Conservation (phyloP, 1,140 invertebrate species). For the Hydropsyche tenuis region DNA sequence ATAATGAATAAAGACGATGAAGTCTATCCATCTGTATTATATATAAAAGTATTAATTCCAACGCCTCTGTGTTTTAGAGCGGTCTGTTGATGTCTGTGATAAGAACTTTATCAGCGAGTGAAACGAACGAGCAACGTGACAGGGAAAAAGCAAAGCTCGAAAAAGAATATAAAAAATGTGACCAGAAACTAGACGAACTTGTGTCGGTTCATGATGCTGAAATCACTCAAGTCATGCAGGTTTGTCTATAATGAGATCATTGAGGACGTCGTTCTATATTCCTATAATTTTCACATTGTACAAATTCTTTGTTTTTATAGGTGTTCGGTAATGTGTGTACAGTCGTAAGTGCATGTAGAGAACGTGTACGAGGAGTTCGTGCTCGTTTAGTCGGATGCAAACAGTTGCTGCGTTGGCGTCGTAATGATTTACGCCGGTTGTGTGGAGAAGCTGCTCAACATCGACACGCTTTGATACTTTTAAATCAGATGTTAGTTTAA, state of each 20-base stretch:
- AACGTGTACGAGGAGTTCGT: constrained; percentile 83
- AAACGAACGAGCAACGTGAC: constrained; percentile 93
- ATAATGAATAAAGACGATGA: too few species aligned
- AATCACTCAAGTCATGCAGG: constrained; percentile 85
- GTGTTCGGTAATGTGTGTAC: constrained; percentile 83
- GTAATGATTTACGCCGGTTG: constrained; percentile 91
- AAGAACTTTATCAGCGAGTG: constrained; percentile 87
- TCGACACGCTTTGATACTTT: constrained; percentile 84
- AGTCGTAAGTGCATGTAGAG: constrained; percentile 78
- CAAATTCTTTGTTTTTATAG: constrained; percentile 59
- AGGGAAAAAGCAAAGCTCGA: constrained; percentile 93
- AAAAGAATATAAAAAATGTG: constrained; percentile 90
- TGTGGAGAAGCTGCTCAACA: constrained; percentile 94
- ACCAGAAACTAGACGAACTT: constrained; percentile 85
- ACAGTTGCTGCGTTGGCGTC: constrained; percentile 84
- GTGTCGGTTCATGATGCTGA: constrained; percentile 89
- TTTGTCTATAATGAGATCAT: too few species aligned
- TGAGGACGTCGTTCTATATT: too few species aligned
- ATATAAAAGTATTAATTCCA: too few species aligned
- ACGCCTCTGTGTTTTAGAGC: constrained; percentile 71
- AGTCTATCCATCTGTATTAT: too few species aligned
- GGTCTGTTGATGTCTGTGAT: constrained; percentile 93
- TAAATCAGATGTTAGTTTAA: constrained; percentile 83
- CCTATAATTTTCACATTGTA: too few species aligned
- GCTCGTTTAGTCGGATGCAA: constrained; percentile 91